A percentile compares a stretch with the other conserved stretches of the same genome.
Conservation (phyloP, 1,140 invertebrate genomes). For the Sweltsa coloradensis region DNA sequence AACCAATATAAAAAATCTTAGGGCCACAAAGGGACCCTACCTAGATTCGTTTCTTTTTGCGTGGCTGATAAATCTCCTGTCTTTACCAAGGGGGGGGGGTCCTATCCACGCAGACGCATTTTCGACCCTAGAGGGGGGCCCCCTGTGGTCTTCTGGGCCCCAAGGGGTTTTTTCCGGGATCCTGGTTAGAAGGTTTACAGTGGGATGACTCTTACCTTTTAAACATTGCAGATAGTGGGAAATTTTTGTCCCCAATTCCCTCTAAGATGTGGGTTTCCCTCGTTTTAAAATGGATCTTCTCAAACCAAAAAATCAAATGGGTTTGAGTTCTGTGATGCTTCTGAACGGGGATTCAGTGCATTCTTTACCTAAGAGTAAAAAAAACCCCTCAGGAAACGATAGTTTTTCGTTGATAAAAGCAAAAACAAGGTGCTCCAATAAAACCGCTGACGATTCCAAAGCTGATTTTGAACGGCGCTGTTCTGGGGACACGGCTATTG, state of each 20-base stretch:
- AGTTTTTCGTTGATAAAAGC: constrained; percentile 19
- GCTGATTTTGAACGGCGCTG: constrained; percentile 31
- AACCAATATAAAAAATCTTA: constrained; percentile 12
- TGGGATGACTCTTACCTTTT: constrained; percentile 2
- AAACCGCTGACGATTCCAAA: constrained; percentile 26
- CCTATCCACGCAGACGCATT: constrained; percentile 8
- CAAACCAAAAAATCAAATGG: constrained; percentile 16
- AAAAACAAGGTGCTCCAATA: constrained; percentile 27
- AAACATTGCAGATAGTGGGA: not conserved
- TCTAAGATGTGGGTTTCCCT: constrained; percentile 15
- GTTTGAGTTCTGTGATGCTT: constrained; percentile 26
- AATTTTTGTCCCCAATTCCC: constrained; percentile 2
- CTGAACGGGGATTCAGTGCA: constrained; percentile 20
- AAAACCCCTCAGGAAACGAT: constrained; percentile 10
- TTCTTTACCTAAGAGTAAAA: constrained; percentile 19
- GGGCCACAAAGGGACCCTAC: constrained; percentile 12
- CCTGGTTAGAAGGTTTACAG: constrained; percentile 7
- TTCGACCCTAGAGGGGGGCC: constrained; percentile 13
- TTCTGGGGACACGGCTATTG: constrained; percentile 21
- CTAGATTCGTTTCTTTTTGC: constrained; percentile 10
- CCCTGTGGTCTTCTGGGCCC: constrained; percentile 9
- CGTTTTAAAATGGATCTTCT: constrained; percentile 13
- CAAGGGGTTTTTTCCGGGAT: constrained; percentile 12
- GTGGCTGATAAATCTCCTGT: not conserved
- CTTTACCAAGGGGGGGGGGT: constrained; percentile 7